A percentile compares a stretch with the other conserved stretches of the same genome.
phyloP scores from a whole-genome alignment of 2,888 invertebrate species.

The Tachina fera region DNA sequence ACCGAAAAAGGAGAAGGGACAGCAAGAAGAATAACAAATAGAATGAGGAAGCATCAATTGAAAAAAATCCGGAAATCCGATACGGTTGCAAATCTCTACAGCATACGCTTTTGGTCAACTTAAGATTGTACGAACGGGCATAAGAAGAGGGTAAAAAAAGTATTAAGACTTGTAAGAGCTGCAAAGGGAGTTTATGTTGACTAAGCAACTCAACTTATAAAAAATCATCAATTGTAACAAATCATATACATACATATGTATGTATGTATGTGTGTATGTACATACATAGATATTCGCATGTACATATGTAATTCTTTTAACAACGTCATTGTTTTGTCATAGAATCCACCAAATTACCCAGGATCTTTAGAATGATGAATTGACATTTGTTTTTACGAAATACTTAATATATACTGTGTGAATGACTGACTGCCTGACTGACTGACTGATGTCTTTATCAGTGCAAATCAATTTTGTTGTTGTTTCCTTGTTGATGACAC shows the following conservation, averaged over 20 bases:
- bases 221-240: conserved; percentile 53
- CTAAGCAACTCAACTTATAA: conserved; percentile 46
- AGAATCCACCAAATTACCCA: conserved; percentile 60
- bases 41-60: conserved; percentile 55
- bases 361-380: conserved; percentile 63
- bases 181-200: conserved; percentile 39
- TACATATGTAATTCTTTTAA: conserved; percentile 16
- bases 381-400: conserved; percentile 50
- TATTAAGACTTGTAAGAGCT: not conserved
- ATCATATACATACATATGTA: not conserved
- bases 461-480: conserved; percentile 70
- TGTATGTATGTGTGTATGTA: no score
- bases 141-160: conserved; percentile 16
- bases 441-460: conserved; percentile 68
- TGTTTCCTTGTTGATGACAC: conserved; percentile 70
- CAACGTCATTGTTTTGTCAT: conserved; percentile 62
- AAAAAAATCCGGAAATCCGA: conserved; percentile 75
- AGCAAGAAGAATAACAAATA: not conserved
- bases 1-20: not conserved
- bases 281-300: no score
- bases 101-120: conserved; percentile 68
- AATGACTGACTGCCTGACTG: conserved; percentile 39
- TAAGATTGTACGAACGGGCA: conserved; percentile 30
- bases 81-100: conserved; percentile 71
- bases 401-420: conserved; percentile 20